A percentile compares a stretch with the other conserved stretches of the same genome.
Evolutionary conservation across 1,140 invertebrate genomes (phyloP).

Genomic region (Bathynomus jamesi): DNA sequence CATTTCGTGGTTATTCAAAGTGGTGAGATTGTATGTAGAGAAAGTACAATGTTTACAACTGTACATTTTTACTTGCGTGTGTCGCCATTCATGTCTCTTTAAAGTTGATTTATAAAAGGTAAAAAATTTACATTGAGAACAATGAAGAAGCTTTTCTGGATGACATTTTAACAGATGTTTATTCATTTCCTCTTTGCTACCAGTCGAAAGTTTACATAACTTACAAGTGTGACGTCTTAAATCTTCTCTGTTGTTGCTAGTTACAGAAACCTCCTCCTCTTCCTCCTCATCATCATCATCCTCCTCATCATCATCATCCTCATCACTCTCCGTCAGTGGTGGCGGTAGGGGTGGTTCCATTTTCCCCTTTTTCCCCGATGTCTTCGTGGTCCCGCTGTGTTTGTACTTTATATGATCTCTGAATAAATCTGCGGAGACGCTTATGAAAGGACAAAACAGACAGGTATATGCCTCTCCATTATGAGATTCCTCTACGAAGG

Average conservation of each 20-base stretch:
- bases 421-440: background rate
- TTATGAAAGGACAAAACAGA: background rate
- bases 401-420: background rate
- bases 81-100: background rate
- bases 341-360: background rate
- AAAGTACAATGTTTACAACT: background rate
- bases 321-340: background rate
- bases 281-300: background rate
- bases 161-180: background rate
- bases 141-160: background rate
- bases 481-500: background rate
- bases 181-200: background rate
- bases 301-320: background rate
- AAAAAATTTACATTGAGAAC: background rate
- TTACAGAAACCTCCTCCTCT: background rate
- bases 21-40: background rate
- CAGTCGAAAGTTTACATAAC: background rate
- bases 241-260: background rate
- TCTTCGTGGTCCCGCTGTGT: background rate
- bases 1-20: background rate
- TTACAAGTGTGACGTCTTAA: background rate
- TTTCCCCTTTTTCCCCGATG: too few relatives aligned
- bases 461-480: background rate
- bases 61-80: background rate
- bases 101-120: background rate